These are phyloP conservation scores for Chrysina gloriosa DNA, from an alignment of 2,888 invertebrate species.

Conservation along the genomic window DNA sequence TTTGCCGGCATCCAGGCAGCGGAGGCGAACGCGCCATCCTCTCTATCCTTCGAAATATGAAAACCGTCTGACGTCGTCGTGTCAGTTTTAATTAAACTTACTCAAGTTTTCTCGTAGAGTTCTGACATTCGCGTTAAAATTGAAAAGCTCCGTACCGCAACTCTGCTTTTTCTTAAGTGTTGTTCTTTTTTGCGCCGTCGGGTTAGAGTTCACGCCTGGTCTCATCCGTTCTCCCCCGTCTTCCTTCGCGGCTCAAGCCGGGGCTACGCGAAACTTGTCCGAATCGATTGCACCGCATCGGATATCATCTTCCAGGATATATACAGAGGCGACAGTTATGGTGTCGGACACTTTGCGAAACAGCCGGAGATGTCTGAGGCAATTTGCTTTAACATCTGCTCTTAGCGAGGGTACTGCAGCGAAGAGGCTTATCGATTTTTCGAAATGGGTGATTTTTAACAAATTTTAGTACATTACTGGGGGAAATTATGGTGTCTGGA, in stretches of 20 bases:
- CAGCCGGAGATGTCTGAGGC: constrained; percentile 20
- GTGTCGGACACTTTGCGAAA: constrained; percentile 36
- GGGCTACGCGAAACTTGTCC: constrained; percentile 17
- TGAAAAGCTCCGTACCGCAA: constrained; percentile 49
- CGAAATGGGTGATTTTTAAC: constrained; percentile 10
- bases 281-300: constrained; percentile 26
- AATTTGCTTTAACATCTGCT: constrained; percentile 26
- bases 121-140: constrained; percentile 54
- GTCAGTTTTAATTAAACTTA: constrained; percentile 55
- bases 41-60: constrained; percentile 41
- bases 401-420: not conserved
- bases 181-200: constrained; percentile 28
- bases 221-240: constrained; percentile 2
- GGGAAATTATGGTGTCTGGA: too few relatives aligned
- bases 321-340: constrained; percentile 27
- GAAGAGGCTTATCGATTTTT: not conserved
- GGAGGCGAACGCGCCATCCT: not conserved
- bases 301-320: constrained; percentile 23
- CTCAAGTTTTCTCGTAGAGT: constrained; percentile 52
- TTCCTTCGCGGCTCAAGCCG: not conserved
- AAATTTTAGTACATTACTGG: too few relatives aligned
- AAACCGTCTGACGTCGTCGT: constrained; percentile 48
- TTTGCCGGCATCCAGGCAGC: not conserved
- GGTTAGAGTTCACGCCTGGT: constrained; percentile 39
- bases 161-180: constrained; percentile 42